Base-by-base conservation (phyloP, 2,113 vertebrate species). In the Hepsetus odoe region DNA sequence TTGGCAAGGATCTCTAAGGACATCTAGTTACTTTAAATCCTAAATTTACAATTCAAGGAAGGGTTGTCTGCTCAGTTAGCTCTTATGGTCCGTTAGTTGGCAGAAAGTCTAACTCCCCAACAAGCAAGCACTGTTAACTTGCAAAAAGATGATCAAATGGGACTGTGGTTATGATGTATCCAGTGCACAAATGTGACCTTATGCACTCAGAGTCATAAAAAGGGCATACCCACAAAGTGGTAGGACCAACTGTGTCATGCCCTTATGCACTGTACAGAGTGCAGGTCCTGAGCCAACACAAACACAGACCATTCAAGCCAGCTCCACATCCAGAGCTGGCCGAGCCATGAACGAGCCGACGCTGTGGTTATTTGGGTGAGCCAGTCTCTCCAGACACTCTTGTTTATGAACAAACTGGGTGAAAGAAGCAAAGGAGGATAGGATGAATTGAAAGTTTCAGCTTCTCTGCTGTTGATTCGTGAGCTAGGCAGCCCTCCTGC, bases 401-500 rank as follows among this genome's bases (percentile, higher is more conserved):
- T 46, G 68, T 62, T 77, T 65, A 53, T 73, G 77, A 80, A 77
- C 77, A 53, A 55, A 77, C 59, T 13, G 24, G 26, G 18, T 9
- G 1, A 53, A 12, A 64, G 10, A 46, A 55, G 53, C 24, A 28
- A 33, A 66, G 59, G 35, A 32, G 16, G n/a, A 70, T n/a, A 64
- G 67, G 3, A 35, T 11, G 32, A 24, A 46, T 38, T 72, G 32
- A 74, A 32, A 66, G n/a, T 64, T 28, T 61, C 35, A 26, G 58
- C 33, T 44, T 12, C 12, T 28, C 28, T 13, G 20, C 18, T 28
- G 35, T 38, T 33, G 9, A 16, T 69, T 79, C 33, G 30, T 5
- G 28, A 75, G 67, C 40, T 81, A 66, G 67, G 56, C 76, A 38
- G 79, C 49, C 82, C 83, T 5, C 74, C 53, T 46, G 70, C 75